Evolutionary conservation across 2,797 vertebrate species (phyloP).

Genomic region (Mormyrops attenuatus): DNA sequence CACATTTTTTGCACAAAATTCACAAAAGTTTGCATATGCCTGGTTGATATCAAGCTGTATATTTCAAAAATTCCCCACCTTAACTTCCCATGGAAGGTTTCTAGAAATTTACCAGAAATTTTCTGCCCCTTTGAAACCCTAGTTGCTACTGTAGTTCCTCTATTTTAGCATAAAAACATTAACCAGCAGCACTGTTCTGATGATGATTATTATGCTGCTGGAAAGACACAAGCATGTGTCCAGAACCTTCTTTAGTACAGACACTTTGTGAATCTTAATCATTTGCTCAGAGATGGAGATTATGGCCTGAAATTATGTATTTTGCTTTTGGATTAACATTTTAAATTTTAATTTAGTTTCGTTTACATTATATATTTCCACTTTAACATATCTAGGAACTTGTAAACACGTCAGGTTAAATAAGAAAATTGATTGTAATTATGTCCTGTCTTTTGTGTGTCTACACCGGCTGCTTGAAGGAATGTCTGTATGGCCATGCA

Average conservation of each 20-base stretch:
- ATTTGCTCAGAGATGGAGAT: neutral
- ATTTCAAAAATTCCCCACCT: neutral
- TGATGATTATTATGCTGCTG: neutral
- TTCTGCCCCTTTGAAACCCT: neutral
- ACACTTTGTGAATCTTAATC: neutral
- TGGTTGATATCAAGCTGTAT: neutral
- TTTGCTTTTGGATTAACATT: neutral
- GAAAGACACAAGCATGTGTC: neutral
- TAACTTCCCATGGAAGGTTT: neutral
- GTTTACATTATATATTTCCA: neutral
- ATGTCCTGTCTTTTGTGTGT: neutral
- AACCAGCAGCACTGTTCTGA: neutral
- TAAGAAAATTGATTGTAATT: neutral
- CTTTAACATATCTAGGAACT: neutral
- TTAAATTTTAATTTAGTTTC: neutral
- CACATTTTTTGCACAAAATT: neutral
- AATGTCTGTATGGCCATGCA: slow-evolving; percentile 39
- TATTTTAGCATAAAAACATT: neutral
- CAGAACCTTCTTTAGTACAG: neutral
- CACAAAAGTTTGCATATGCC: too few relatives aligned
- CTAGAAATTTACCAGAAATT: neutral
- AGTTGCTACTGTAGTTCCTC: neutral
- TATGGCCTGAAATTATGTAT: neutral
- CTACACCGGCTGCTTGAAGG: slow-evolving; percentile 35
- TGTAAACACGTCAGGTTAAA: neutral